Evolutionary conservation across 37 sponge, comb jelly and placozoan species (phyloP).

Genomic region (Theonella swinhoei): DNA sequence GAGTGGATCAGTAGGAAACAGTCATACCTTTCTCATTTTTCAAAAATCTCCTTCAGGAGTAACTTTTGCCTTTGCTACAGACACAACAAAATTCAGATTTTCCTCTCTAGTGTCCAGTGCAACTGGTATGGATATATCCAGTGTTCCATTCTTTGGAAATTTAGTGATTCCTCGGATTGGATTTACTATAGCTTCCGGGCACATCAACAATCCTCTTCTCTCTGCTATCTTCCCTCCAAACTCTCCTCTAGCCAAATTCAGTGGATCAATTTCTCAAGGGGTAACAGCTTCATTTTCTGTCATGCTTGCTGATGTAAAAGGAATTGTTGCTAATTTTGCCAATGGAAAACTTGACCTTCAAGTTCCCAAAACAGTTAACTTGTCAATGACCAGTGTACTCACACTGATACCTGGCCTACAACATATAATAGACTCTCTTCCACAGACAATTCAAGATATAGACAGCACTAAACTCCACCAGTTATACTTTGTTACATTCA

Average conservation of each 20-base stretch:
- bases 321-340: background rate
- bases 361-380: background rate
- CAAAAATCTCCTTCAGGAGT: background rate
- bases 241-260: background rate
- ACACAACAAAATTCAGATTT: background rate
- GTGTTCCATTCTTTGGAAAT: background rate
- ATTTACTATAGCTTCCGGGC: background rate
- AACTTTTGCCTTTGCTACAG: background rate
- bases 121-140: background rate
- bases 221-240: background rate
- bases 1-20: background rate
- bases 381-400: background rate
- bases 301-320: background rate
- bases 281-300: background rate
- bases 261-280: background rate
- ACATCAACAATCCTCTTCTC: background rate
- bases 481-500: background rate
- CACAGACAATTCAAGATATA: background rate
- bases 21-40: background rate
- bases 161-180: background rate
- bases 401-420: background rate
- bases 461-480: background rate
- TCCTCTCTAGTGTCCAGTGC: background rate
- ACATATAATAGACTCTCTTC: background rate
- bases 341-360: background rate